Base-by-base conservation (phyloP, 2,113 vertebrate genomes). In the Sphyrna mokarran region DNA sequence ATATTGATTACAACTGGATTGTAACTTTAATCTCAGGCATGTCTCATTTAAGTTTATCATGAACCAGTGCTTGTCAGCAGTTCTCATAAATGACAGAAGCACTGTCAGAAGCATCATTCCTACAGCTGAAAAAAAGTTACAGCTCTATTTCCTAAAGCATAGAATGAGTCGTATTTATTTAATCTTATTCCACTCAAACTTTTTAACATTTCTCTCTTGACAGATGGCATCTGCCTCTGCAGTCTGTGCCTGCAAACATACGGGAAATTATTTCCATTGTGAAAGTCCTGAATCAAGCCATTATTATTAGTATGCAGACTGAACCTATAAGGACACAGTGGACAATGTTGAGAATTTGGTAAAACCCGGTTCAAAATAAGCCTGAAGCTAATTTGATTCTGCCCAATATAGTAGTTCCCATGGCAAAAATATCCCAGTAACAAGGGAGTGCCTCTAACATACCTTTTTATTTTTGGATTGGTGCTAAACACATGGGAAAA, bases 401-500 rank as follows among this genome's bases (percentile, higher is more conserved):
- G 66, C 22, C 69, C 94, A 95, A 72, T 70, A 72, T 95, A 95
- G 94, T 95, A 96, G 97, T 98, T 98, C 98, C 98, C 98, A 98
- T 97, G 97, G 97, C 97, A 96, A 96, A 96, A 96, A 96, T 96
- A 96, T 97, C 97, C 96, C 96, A 97, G 96, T 95, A 96, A 95
- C 58, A 96, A 96, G 97, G 97, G 97, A 96, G 96, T 97, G 96
- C 96, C 96, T 37, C 97, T 96, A 96, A 96, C 96, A 96, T 96
- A 96, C 96, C 96, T 96, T 96, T 97, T 97, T 98, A 97, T 97
- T 98, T 98, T 98, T 96, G 97, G 97, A 97, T 61, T 95, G 40
- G 94, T 95, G 14, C 96, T 96, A 97, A 97, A 97, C 98, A 98
- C 98, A 98, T 98, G 98, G 97, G 98, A 98, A 98, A 98, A 97